These are phyloP conservation scores for Hippolais icterina DNA, from an alignment of 2,113 vertebrate genomes.

Conservation along the genomic window DNA sequence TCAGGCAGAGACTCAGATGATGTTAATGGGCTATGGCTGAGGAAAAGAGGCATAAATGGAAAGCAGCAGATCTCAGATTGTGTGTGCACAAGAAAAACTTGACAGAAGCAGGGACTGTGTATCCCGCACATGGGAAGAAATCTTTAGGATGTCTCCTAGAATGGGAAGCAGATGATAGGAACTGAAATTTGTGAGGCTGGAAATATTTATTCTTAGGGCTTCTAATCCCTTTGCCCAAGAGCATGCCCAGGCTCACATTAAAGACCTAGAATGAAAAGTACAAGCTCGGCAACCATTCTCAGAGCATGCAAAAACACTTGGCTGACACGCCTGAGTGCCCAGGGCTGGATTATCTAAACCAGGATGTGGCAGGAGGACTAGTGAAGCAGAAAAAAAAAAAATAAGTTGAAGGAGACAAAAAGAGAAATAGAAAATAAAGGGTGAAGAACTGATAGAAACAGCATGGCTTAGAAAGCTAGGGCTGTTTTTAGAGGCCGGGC, in stretches of 20 bases:
- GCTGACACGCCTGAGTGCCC: background rate
- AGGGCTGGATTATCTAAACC: background rate
- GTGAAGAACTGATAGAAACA: background rate
- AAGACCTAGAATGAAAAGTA: background rate
- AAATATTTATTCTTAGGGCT: background rate
- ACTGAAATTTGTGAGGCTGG: background rate
- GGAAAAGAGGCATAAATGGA: background rate
- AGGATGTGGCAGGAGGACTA: background rate
- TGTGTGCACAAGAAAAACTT: background rate
- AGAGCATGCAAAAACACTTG: background rate
- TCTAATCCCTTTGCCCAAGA: background rate
- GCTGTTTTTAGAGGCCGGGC: background rate
- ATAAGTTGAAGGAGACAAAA: background rate
- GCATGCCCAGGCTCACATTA: background rate
- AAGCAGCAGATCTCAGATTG: background rate
- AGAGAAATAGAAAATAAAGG: background rate
- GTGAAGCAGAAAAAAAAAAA: background rate
- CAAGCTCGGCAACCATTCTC: background rate
- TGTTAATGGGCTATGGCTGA: background rate
- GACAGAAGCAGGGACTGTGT: background rate
- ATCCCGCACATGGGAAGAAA: background rate
- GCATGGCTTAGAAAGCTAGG: background rate
- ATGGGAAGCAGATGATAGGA: background rate
- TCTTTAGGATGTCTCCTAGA: background rate
- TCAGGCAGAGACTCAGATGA: background rate